Evolutionary conservation across 2,113 vertebrate species (phyloP), one percentile per base, ranked within the genome.

Genomic region (Trichechus manatus): DNA sequence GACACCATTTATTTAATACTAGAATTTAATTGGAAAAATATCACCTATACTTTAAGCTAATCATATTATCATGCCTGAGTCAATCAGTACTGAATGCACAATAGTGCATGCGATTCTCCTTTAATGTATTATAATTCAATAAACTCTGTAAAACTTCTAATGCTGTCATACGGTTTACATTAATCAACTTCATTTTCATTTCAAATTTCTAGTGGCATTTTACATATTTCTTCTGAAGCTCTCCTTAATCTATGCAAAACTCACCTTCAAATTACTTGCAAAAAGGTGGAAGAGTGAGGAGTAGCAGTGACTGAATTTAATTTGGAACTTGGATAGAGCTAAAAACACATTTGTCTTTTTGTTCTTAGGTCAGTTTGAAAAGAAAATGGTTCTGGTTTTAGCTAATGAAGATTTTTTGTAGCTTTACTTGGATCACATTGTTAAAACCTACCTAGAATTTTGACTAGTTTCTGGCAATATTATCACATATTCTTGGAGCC

Each of bases 391-490:
- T 84, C 87, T 96, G 44, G 83, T 79, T 97, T 94, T 87, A 77
- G 77, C 56, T 74, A 94, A 83, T 89, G 63, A 42, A 36, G 20
- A 39, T 61, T 27, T 95, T 92, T 68, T 61, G 23, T 82, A 70
- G 83, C 39, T 96, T n/a, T 59, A 80, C 39, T 97, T 96, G 66
- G 36, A 89, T 88, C 39, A 39, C 10, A 81, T 50, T 89, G 33
- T 89, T 50, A 96, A 96, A 96, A 92, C 33, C 53, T 96, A 77
- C 64, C 92, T 70, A 84, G 59, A 86, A 96, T 93, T 96, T 96
- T 89, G 44, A 74, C 44, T 89, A 1, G 0, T 17, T 94, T 96
- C 39, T 36, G 33, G 81, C 56, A 80, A 59, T 84, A 93, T 84
- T 74, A 66, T 36, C 70, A 91, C 22, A 31, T 87, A 89, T 75